Evolutionary conservation across 2,113 vertebrate species (phyloP), one percentile per base, ranked within the genome.

Genomic region (Strix uralensis): DNA sequence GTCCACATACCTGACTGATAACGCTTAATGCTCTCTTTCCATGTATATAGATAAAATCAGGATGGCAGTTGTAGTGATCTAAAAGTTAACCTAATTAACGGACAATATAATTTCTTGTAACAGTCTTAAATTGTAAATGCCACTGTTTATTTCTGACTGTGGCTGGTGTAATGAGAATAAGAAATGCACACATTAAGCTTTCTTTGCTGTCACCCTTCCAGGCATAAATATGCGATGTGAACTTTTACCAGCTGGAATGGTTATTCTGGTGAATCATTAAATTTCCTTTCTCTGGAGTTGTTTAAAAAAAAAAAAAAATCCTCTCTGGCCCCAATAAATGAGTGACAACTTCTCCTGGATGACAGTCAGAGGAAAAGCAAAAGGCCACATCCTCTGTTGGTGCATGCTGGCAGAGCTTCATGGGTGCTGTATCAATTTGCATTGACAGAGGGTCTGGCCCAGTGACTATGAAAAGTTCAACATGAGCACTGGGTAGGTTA

Each of bases 401-500:
- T 21, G 15, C 18, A 9, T 0, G 2, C 4, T 54, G 74, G 54
- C 29, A 17, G 26, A 30, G 13, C 25, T 81, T 63, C 3, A 1
- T 9, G 23, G 83, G 18, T 19, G 27, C 77, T 57, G 19, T 51
- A 22, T 17, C 46, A 4, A 11, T 70, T 65, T 86, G 46, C 62
- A 23, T 19, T 2, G 8, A 27, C 7, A 6, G 61, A 67, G 4
- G 2, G 0, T 29, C 67, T 51, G 46, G 23, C 46, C 30, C 30
- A 3, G 22, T 6, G 23, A 22, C 59, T 21, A 2, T 18, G 79
- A 46, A 55, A 85, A 62, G 59, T 11, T 72, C 58, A 51, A 2
- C 2, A 1, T 1, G 22, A 47, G 47, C 26, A 13, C 0, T 10
- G 57, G 34, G n/a, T 18, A 21, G 23, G 12, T 67, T 32, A 29